Evolutionary conservation across 2,113 vertebrate genomes (phyloP).

Genomic region (Sylvilagus bachmani): DNA sequence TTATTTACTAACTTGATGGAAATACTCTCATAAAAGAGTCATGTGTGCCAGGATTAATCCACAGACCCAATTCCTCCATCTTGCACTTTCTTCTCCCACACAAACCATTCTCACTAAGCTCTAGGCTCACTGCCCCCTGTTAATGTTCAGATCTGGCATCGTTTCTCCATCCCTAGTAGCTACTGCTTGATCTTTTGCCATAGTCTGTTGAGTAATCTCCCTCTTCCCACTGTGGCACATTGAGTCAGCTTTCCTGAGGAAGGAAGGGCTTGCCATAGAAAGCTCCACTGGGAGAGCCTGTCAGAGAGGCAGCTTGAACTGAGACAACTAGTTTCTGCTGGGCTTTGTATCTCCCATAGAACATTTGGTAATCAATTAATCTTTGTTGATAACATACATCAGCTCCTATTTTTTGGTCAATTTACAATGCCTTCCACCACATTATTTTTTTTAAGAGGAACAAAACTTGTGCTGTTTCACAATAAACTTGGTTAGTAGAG

Average conservation of each 20-base stretch:
- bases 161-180: neutral
- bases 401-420: neutral
- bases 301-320: accelerated
- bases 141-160: neutral
- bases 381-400: neutral
- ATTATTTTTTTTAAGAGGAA: neutral
- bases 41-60: neutral
- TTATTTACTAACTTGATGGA: neutral
- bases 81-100: neutral
- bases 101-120: neutral
- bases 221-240: neutral
- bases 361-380: neutral
- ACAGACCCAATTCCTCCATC: neutral
- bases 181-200: neutral
- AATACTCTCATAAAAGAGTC: neutral
- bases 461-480: neutral
- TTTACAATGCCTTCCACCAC: neutral
- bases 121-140: neutral
- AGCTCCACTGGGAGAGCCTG: neutral
- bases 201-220: neutral
- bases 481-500: neutral
- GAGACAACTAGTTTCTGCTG: neutral
- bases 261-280: neutral
- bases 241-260: neutral
- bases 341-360: neutral